Conservation (phyloP, 53 echinoderm and acorn worm species). For the Astropecten irregularis region DNA sequence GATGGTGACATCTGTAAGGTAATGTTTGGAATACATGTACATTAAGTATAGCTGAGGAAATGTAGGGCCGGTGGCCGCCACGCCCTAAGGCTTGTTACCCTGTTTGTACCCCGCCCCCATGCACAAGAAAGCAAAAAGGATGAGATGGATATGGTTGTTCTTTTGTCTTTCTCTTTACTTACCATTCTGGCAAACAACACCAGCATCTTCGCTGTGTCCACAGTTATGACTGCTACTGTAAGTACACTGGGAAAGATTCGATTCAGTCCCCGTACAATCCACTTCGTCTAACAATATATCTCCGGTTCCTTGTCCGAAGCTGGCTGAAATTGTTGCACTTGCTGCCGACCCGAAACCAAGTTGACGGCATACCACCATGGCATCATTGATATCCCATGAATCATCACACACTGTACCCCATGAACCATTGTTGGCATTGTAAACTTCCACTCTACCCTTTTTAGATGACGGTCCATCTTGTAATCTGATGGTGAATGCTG, state of each 20-base stretch:
- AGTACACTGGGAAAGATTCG: slow-evolving; percentile 6
- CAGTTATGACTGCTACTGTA: too few relatives aligned
- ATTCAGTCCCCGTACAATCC: slow-evolving; percentile 33
- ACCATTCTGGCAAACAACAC: too few relatives aligned
- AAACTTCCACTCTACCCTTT: slow-evolving; percentile 55
- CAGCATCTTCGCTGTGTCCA: neutral
- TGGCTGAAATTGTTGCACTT: neutral
- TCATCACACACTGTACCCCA: slow-evolving; percentile 68
- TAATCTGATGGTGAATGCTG: too few relatives aligned
- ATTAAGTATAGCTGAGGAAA: too few relatives aligned
- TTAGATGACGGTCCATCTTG: neutral
- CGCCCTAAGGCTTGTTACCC: too few relatives aligned
- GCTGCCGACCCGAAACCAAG: slow-evolving; percentile 38
- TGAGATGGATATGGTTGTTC: too few relatives aligned
- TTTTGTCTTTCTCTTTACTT: too few relatives aligned
- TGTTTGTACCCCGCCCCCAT: too few relatives aligned
- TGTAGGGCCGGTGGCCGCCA: too few relatives aligned
- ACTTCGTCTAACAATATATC: slow-evolving; percentile 29
- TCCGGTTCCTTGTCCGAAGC: slow-evolving; percentile 37
- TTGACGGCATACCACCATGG: slow-evolving; percentile 54
- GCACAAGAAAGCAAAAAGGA: too few relatives aligned
- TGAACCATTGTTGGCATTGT: neutral
- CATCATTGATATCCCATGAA: slow-evolving; percentile 39
- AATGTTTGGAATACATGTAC: too few relatives aligned
- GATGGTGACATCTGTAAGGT: too few relatives aligned